Evolutionary conservation across 2,797 vertebrate genomes (phyloP).

Genomic region (Lagocephalus sceleratus): DNA sequence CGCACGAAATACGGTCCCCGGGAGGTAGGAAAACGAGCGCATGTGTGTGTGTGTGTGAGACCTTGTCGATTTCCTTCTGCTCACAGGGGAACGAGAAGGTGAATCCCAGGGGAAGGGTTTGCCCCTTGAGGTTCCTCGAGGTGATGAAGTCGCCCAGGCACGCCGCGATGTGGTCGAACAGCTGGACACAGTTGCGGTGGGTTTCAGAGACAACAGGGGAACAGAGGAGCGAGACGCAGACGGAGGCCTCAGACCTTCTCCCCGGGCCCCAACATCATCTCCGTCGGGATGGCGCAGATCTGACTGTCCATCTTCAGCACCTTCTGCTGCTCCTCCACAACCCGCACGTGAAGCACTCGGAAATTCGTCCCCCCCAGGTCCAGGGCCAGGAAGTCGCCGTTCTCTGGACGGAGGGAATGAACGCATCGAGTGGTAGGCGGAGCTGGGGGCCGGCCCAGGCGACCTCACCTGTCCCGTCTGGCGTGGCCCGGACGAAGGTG

Average conservation of each 20-base stretch:
- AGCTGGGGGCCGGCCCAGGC: too few species aligned
- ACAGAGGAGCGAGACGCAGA: too few species aligned
- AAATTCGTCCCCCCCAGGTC: slow-evolving; percentile 80
- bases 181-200: slow-evolving; percentile 53
- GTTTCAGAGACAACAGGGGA: too few species aligned
- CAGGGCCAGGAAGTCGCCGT: slow-evolving; percentile 80
- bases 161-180: slow-evolving; percentile 82
- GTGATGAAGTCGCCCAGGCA: slow-evolving; percentile 76
- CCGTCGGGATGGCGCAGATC: slow-evolving; percentile 68
- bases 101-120: slow-evolving; percentile 75
- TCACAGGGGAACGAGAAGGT: slow-evolving; percentile 86
- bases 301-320: slow-evolving; percentile 62
- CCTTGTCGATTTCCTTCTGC: slow-evolving; percentile 80
- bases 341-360: slow-evolving; percentile 73
- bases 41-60: slow-evolving; percentile 34
- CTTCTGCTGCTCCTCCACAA: slow-evolving; percentile 58
- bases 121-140: slow-evolving; percentile 50
- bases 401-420: too few species aligned
- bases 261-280: slow-evolving; percentile 71
- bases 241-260: slow-evolving; percentile 72
- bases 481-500: slow-evolving; percentile 79
- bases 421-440: too few species aligned
- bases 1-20: too few species aligned
- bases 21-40: too few species aligned
- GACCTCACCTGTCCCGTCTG: slow-evolving; percentile 80